Evolutionary conservation across 2,113 vertebrate species (phyloP), one percentile per base, ranked within the genome.

Genomic region (Coturnix japonica): DNA sequence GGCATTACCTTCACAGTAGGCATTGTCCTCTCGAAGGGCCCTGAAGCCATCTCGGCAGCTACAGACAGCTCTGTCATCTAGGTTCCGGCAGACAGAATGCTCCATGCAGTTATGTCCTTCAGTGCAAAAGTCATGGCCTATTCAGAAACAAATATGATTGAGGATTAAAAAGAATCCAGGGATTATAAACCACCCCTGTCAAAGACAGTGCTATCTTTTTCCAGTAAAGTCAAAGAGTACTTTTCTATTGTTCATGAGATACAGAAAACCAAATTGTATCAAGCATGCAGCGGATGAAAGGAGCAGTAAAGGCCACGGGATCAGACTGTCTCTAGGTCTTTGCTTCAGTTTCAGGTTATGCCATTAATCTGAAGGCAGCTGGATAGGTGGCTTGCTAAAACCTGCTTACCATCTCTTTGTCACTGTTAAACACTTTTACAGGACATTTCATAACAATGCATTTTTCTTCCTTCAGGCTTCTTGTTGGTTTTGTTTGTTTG

Each of bases 51-150:
- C 98, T 51, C 98, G 98, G 93, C 99, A 99, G 93, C 97, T 98
- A 73, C 99, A 99, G 90, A 98, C 98, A 39, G 98, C 98, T 74
- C 98, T 98, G 49, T 98, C 99, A 73, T 99, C 98, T 63, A 99
- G 97, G 97, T 99, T 99, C 63, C 98, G 97, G 75, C 99, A 99
- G 88, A 98, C 98, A 3, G 99, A 99, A 97, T 99, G 98, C 95
- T 99, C 99, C 97, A 98, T 92, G 54, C 99, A 99, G 91, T 97
- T 95, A 87, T 99, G 98, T 72, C 97, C 98, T 95, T 99, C 99
- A 6, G 97, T 98, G 89, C 99, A 99, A 86, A 99, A 99, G 97
- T 99, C 98, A 92, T 99, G 98, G 93, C 99, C 99, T 99, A 91
- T 8, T 73, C 57, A 70, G 84, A 95, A 96, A 95, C 87, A 90